Percentiles rank a stretch among this genome's conserved stretches.
These are phyloP conservation scores for Nephotettix cincticeps DNA, from an alignment of 1,140 invertebrate species.

Conservation along the genomic window DNA sequence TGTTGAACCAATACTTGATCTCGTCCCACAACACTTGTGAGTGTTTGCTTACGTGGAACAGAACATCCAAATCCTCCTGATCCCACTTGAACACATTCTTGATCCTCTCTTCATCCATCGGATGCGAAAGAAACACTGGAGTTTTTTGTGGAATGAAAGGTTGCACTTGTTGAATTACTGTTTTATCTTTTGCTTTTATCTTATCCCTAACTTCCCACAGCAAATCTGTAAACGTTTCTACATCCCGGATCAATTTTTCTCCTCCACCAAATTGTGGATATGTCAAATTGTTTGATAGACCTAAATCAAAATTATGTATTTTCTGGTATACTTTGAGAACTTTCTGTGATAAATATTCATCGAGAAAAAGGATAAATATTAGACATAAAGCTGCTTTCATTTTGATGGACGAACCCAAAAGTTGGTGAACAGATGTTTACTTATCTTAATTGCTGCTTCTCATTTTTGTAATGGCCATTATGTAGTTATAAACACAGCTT, in stretches of 20 bases:
- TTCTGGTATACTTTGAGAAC: not conserved
- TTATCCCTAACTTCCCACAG: not conserved
- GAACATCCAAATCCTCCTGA: not conserved
- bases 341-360: not conserved
- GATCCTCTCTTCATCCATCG: not conserved
- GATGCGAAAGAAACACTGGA: not conserved
- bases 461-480: too few relatives aligned
- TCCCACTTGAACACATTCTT: not conserved
- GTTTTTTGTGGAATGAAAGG: not conserved
- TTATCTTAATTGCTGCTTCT: too few relatives aligned
- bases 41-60: not conserved
- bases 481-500: too few relatives aligned
- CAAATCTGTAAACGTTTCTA: not conserved
- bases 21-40: not conserved
- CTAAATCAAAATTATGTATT: not conserved
- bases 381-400: not conserved
- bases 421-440: not conserved
- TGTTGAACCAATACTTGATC: not conserved
- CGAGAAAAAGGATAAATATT: not conserved
- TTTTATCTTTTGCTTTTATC: not conserved
- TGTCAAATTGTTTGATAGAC: not conserved
- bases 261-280: not conserved
- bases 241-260: not conserved
- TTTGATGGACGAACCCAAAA: not conserved
- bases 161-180: slow-evolving; percentile 5